phyloP scores from a whole-genome alignment of 2,113 vertebrate species.

The Saguinus imperator region DNA sequence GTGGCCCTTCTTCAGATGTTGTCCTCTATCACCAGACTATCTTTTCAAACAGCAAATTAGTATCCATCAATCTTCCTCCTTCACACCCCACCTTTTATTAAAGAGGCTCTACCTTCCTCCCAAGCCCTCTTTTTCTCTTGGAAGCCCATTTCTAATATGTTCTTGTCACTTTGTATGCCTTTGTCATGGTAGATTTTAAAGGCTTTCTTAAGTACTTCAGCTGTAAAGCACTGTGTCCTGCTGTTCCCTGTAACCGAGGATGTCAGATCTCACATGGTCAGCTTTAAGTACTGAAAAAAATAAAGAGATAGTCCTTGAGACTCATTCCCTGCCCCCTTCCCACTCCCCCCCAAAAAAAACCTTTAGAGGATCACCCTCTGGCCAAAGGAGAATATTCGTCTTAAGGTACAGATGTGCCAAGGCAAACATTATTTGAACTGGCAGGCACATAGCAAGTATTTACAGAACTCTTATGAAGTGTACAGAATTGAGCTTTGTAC shows the following conservation, averaged over 20 bases:
- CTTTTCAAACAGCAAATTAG: conserved; percentile 51
- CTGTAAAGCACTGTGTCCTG: neutral
- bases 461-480: neutral
- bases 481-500: neutral
- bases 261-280: neutral
- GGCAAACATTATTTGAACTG: conserved; percentile 2
- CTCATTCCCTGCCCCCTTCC: neutral
- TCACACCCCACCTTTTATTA: neutral
- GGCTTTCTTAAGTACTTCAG: neutral
- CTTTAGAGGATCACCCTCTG: neutral
- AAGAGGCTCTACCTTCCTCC: conserved; percentile 19
- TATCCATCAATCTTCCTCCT: neutral
- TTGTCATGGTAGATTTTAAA: conserved; percentile 53
- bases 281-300: conserved; percentile 15
- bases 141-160: conserved; percentile 5
- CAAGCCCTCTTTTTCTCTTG: conserved; percentile 4
- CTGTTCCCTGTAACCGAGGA: conserved; percentile 15
- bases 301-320: conserved; percentile 26
- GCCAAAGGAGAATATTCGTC: conserved; percentile 2
- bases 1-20: conserved; percentile 46
- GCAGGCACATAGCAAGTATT: neutral
- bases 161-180: conserved; percentile 47
- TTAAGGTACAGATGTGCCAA: neutral
- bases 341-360: neutral
- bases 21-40: neutral